Conservation (phyloP, 2,113 vertebrate genomes). For the Carassius carassius region DNA sequence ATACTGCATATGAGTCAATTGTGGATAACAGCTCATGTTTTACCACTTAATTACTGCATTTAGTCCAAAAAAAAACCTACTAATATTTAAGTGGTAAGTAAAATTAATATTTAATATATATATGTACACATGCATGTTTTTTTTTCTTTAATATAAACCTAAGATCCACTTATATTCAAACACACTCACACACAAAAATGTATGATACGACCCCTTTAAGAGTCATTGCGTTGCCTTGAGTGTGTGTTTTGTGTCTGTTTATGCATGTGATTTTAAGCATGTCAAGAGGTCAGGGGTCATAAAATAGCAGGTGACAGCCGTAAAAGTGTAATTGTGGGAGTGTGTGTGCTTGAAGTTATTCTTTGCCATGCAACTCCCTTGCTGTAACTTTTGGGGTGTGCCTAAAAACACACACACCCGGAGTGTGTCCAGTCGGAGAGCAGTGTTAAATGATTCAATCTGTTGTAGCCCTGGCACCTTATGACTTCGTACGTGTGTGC, state of each 20-base stretch:
- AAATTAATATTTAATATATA: too few relatives aligned
- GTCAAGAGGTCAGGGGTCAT: constrained; percentile 53
- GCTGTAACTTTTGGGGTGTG: constrained; percentile 28
- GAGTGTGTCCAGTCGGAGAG: constrained; percentile 40
- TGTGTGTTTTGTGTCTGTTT: constrained; percentile 32
- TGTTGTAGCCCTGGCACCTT: constrained; percentile 43
- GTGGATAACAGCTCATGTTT: background rate
- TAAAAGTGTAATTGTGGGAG: constrained; percentile 51
- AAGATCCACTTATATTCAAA: too few relatives aligned
- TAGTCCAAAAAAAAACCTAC: background rate
- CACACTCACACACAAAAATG: too few relatives aligned
- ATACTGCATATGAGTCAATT: background rate
- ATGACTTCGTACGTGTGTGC: constrained; percentile 25
- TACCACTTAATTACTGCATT: background rate
- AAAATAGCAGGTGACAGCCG: constrained; percentile 54
- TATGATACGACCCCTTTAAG: background rate
- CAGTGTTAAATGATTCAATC: constrained; percentile 64
- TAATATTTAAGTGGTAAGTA: background rate
- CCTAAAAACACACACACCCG: constrained; percentile 29
- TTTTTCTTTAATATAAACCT: too few relatives aligned
- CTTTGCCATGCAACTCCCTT: constrained; percentile 20
- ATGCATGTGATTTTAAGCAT: constrained; percentile 37
- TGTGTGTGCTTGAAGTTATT: constrained; percentile 36
- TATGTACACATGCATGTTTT: too few relatives aligned
- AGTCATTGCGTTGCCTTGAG: background rate